Evolutionary conservation across 2,888 invertebrate genomes (phyloP).

Genomic region (Drosophila hamatofila): DNA sequence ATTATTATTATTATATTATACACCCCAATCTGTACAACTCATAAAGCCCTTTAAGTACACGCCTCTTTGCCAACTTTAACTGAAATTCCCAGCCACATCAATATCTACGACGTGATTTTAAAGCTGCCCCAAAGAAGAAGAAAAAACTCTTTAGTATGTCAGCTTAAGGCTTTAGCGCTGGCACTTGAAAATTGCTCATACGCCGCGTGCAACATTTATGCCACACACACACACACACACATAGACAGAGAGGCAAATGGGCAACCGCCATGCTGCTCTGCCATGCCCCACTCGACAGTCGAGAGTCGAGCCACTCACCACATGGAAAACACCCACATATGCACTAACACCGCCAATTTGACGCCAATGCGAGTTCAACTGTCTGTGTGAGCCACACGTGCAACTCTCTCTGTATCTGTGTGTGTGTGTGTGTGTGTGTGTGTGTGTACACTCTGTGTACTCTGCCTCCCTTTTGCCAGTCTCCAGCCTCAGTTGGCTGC

Average conservation of each 20-base stretch:
- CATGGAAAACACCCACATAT: constrained; percentile 75
- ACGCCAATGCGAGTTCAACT: constrained; percentile 57
- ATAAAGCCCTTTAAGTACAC: no score
- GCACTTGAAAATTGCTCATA: constrained; percentile 72
- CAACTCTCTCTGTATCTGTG: constrained; percentile 14
- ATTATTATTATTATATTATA: no score
- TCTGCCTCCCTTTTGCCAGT: not conserved
- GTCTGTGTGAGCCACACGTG: constrained; percentile 38
- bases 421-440: constrained; percentile 15
- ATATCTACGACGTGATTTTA: constrained; percentile 34
- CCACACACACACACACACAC: constrained; percentile 19
- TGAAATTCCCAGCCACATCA: constrained; percentile 23
- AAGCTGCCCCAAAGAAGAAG: constrained; percentile 30
- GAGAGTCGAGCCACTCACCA: constrained; percentile 35
- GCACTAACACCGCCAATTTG: constrained; percentile 79
- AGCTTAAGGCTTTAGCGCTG: constrained; percentile 58
- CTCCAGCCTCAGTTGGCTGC: constrained; percentile 57
- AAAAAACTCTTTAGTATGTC: constrained; percentile 64
- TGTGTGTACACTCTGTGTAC: constrained; percentile 9
- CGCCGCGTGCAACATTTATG: constrained; percentile 62
- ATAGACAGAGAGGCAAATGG: not conserved
- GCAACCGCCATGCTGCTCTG: constrained; percentile 10
- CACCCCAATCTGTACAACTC: no score
- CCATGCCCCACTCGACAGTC: constrained; percentile 3
- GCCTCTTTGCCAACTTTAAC: not conserved